Evolutionary conservation across 2,888 invertebrate genomes (phyloP), one percentile per base, ranked within the genome.

Genomic region (Eilema caniola): DNA sequence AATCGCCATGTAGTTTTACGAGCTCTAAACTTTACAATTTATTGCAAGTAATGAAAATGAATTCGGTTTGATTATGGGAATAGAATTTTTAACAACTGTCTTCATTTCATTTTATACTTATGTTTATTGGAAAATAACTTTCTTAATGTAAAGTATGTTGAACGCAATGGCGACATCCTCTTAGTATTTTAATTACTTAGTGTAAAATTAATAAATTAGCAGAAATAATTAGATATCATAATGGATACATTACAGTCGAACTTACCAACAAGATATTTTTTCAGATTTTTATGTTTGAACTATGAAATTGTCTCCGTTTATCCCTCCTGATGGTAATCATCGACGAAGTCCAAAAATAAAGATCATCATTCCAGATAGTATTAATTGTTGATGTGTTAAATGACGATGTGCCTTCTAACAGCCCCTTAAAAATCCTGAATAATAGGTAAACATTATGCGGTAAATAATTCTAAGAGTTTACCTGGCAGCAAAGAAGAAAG

Each of bases 11-110:
- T 11, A 62, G 41, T 59, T 70, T 70, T 62, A 70, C 41, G 56
- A 63, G 47, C 28, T 71, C 14, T 63, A 66, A 67, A 63, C 63
- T 67, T 47, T 20, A 57, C 47, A 63, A 33, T 69, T 69, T 69
- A 69, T 65, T 53, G 28, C 37, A 62, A 31, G 62, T 37, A 37
- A 31, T 61, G 31, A 61, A 61, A 61, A 61, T 31, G 61, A 61
- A 61, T 10, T 61, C 31, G 61, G 61, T 61, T 61, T 61, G 28
- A 61, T 61, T 61, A 61, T 61, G n/a, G 31, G 33, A 33, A 28
- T 31, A 61, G 31, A 10, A 0, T n/a, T 53, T 60, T 60, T 61
- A 31, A 61, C 10, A 31, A 61, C 60, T 61, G 25, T 61, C 60
- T 24, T 60, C 31, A 8, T 61, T 61, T 61, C 16, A 61, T 61